Percentiles rank a stretch among this genome's conserved stretches.
phyloP scores from a whole-genome alignment of 2,113 vertebrate genomes.

The Rhinolophus ferrumequinum region DNA sequence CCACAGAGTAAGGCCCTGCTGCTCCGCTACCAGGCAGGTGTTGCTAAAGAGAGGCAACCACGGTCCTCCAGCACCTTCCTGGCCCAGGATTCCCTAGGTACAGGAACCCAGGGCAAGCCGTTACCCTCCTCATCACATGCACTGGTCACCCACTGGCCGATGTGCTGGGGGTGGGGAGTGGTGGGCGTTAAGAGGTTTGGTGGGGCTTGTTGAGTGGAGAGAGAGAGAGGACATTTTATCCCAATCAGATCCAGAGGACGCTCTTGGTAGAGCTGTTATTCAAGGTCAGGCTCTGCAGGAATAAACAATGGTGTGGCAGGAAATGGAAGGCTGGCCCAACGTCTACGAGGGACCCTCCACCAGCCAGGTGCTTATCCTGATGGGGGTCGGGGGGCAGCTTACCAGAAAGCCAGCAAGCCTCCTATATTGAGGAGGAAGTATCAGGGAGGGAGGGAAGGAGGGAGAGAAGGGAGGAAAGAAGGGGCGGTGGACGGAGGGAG shows the following conservation, averaged over 20 bases:
- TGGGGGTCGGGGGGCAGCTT: background rate
- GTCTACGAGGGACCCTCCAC: background rate
- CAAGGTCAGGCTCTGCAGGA: background rate
- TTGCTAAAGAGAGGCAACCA: fast-evolving
- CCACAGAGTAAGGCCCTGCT: background rate
- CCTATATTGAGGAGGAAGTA: background rate
- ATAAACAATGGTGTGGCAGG: background rate
- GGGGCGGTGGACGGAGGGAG: no score
- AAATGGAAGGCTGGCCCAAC: background rate
- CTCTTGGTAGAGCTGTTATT: background rate
- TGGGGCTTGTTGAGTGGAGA: background rate
- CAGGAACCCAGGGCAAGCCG: background rate
- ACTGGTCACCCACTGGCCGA: fast-evolving
- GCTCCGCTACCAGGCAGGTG: background rate
- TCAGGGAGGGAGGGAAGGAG: background rate
- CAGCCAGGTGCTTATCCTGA: background rate
- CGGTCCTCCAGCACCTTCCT: fast-evolving
- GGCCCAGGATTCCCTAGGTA: background rate
- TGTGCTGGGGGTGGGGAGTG: fast-evolving
- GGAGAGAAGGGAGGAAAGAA: background rate
- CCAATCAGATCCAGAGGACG: fast-evolving
- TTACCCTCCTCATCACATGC: background rate
- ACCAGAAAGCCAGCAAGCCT: background rate
- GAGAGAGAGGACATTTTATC: background rate
- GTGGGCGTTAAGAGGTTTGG: no score